These are phyloP conservation scores for Cossypha niveicapilla DNA, from an alignment of 2,797 vertebrate genomes.

Conservation along the genomic window DNA sequence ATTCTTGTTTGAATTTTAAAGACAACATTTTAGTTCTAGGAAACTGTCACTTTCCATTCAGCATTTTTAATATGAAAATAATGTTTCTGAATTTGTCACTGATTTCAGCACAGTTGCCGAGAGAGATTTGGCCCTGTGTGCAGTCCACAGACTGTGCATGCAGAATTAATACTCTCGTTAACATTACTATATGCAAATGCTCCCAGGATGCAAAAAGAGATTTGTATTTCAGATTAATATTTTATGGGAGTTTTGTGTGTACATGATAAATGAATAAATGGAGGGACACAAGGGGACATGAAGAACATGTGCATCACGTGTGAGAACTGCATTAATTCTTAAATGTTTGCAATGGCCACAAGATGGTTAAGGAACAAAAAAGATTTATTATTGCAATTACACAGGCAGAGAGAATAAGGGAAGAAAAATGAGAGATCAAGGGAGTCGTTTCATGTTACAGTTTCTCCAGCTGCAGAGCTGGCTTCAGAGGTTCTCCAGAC, in stretches of 20 bases:
- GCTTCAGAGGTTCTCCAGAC: slow-evolving; percentile 3
- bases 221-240: slow-evolving; percentile 68
- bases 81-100: neutral
- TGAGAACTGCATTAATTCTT: slow-evolving; percentile 58
- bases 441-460: slow-evolving; percentile 14
- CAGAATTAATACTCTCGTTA: slow-evolving; percentile 63
- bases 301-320: slow-evolving; percentile 38
- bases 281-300: slow-evolving; percentile 51
- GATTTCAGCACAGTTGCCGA: neutral
- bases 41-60: neutral
- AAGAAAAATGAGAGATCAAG: slow-evolving; percentile 58
- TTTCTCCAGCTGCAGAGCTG: slow-evolving; percentile 34
- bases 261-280: slow-evolving; percentile 63
- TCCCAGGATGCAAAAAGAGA: slow-evolving; percentile 40
- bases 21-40: neutral
- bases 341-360: slow-evolving; percentile 52
- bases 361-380: slow-evolving; percentile 46
- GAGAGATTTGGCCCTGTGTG: neutral
- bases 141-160: slow-evolving; percentile 34
- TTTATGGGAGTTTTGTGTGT: slow-evolving; percentile 54
- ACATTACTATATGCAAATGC: slow-evolving; percentile 53
- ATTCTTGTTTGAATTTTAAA: neutral
- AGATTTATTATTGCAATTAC: slow-evolving; percentile 61
- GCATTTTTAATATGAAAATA: neutral
- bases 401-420: slow-evolving; percentile 7